Evolutionary conservation across 2,888 invertebrate genomes (phyloP).

Genomic region (Linnaemya tessellans): DNA sequence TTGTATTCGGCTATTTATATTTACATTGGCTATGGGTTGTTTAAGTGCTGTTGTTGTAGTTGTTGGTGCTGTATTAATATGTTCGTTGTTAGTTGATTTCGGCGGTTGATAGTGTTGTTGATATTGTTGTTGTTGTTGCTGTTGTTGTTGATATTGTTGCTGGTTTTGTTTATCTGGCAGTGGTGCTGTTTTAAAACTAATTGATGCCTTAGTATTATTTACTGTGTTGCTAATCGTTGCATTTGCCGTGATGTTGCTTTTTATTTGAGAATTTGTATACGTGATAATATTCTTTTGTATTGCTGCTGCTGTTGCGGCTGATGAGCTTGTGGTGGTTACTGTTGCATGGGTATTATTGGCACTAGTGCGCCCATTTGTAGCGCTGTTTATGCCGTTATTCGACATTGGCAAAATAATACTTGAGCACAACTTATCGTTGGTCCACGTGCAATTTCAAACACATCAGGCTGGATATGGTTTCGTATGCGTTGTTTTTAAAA

Average conservation of each 20-base stretch:
- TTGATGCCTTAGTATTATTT: conserved; percentile 61
- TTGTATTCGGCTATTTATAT: conserved; percentile 70
- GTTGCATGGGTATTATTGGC: conserved; percentile 70
- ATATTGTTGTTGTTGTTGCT: conserved; percentile 70
- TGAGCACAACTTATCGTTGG: conserved; percentile 66
- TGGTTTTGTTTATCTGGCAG: conserved; percentile 75
- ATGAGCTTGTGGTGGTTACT: conserved; percentile 54
- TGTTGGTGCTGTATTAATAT: conserved; percentile 69
- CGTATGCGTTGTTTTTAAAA: neutral
- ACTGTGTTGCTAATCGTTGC: conserved; percentile 39
- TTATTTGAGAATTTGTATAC: conserved; percentile 42
- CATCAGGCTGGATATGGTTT: conserved; percentile 16
- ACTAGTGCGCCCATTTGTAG: conserved; percentile 75
- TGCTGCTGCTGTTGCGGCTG: conserved; percentile 21
- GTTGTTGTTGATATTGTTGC: conserved; percentile 68
- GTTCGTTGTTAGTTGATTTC: conserved; percentile 72
- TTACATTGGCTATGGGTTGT: conserved; percentile 62
- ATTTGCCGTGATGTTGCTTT: conserved; percentile 32
- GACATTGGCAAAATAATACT: conserved; percentile 77
- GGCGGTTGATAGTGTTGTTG: conserved; percentile 70
- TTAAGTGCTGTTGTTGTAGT: conserved; percentile 71
- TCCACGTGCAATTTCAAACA: conserved; percentile 46
- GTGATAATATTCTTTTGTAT: conserved; percentile 65
- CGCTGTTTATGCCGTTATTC: conserved; percentile 79
- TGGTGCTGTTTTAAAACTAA: conserved; percentile 70